phyloP scores from a whole-genome alignment of 2,797 vertebrate genomes.

The Megaceryle alcyon region DNA sequence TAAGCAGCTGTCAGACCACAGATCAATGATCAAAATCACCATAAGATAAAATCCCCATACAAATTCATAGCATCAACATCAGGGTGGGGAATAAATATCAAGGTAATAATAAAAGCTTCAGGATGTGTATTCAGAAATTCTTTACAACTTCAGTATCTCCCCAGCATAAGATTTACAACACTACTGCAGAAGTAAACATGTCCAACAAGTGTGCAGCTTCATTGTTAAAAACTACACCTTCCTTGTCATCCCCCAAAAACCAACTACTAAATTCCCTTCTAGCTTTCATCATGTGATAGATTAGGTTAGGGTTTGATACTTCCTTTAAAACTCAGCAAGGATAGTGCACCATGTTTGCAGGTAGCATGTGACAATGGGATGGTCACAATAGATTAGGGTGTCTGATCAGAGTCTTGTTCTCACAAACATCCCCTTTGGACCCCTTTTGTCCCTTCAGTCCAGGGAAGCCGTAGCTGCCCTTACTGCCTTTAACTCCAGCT shows the following conservation, averaged over 20 bases:
- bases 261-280: background rate
- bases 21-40: slow-evolving; percentile 87
- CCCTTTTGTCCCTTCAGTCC: slow-evolving; percentile 87
- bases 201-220: background rate
- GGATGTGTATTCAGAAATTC: background rate
- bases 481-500: slow-evolving; percentile 87
- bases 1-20: too few species aligned
- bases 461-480: slow-evolving; percentile 83
- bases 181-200: background rate
- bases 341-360: background rate
- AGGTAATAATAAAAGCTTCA: slow-evolving; percentile 76
- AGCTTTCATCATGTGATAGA: background rate
- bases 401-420: background rate
- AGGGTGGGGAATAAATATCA: slow-evolving; percentile 86
- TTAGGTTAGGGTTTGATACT: background rate
- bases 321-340: background rate
- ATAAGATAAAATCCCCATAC: slow-evolving; percentile 91
- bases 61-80: slow-evolving; percentile 91
- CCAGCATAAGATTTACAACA: background rate
- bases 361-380: background rate
- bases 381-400: background rate
- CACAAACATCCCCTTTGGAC: too few species aligned
- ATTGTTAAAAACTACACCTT: background rate
- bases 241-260: background rate
- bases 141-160: background rate